These are phyloP conservation scores for Aethes cnicana DNA, from an alignment of 2,888 invertebrate species.

Conservation along the genomic window DNA sequence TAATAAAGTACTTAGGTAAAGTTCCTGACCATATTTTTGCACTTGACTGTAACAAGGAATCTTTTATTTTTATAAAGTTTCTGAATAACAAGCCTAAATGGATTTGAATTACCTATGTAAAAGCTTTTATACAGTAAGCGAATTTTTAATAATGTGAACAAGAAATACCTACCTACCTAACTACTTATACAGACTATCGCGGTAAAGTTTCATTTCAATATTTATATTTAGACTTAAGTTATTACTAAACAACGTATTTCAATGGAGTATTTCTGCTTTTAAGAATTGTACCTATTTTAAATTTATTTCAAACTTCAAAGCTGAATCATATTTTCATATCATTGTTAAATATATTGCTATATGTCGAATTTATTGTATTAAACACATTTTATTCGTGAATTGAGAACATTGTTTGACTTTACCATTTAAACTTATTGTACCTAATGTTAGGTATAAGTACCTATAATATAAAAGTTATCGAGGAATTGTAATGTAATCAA, in stretches of 20 bases:
- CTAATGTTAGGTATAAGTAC: slow-evolving; percentile 33
- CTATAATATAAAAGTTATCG: slow-evolving; percentile 38
- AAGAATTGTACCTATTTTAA: slow-evolving; percentile 14
- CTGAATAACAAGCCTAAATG: not conserved
- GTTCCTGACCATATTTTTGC: too few species aligned
- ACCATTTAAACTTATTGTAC: slow-evolving; percentile 23
- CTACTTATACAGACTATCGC: too few species aligned
- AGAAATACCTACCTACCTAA: too few species aligned
- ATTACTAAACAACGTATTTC: slow-evolving; percentile 12
- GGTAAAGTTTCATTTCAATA: not conserved
- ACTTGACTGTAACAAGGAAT: not conserved
- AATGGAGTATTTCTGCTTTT: slow-evolving; percentile 23
- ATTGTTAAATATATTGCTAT: slow-evolving; percentile 25
- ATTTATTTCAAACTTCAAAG: slow-evolving; percentile 24
- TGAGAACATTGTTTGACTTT: slow-evolving; percentile 31
- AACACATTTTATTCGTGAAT: slow-evolving; percentile 25
- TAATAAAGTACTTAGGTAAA: too few species aligned
- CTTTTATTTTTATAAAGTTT: not conserved
- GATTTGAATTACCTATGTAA: not conserved
- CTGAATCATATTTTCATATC: slow-evolving; percentile 31
- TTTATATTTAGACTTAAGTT: slow-evolving; percentile 4
- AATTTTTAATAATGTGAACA: too few species aligned
- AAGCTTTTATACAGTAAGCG: too few species aligned
- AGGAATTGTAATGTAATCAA: slow-evolving; percentile 76
- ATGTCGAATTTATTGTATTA: slow-evolving; percentile 26